phyloP scores from a whole-genome alignment of 2,113 vertebrate genomes.

The Thymallus thymallus region DNA sequence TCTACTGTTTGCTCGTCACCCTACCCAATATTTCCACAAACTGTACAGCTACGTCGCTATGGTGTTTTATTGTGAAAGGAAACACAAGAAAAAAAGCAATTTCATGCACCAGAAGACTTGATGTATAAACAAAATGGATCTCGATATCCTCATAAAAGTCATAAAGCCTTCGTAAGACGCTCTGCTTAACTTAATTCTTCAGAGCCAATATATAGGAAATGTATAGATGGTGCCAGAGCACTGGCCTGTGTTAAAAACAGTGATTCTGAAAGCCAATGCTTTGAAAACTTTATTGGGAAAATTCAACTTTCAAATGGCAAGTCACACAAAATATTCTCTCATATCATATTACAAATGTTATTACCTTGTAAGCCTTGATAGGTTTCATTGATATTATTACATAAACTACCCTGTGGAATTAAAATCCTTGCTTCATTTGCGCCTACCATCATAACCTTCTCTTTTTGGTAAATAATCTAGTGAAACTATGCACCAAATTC shows the following conservation, averaged over 20 bases:
- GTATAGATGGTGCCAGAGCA: constrained; percentile 22
- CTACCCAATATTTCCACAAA: not conserved
- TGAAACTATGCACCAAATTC: too few relatives aligned
- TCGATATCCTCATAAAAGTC: constrained; percentile 48
- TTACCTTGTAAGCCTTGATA: constrained; percentile 24
- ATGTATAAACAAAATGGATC: constrained; percentile 64
- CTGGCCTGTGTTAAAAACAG: constrained; percentile 9
- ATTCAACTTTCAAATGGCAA: constrained; percentile 22
- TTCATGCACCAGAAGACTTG: constrained; percentile 61
- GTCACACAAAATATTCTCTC: constrained; percentile 23
- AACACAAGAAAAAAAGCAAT: constrained; percentile 52
- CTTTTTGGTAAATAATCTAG: too few relatives aligned
- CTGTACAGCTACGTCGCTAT: not conserved
- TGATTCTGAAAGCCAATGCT: not conserved
- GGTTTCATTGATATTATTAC: not conserved
- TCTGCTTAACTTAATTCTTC: constrained; percentile 55
- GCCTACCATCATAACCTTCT: too few relatives aligned
- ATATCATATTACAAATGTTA: constrained; percentile 15
- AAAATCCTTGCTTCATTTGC: too few relatives aligned
- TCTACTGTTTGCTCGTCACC: not conserved
- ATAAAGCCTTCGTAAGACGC: constrained; percentile 50
- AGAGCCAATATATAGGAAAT: constrained; percentile 30
- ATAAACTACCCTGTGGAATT: too few relatives aligned
- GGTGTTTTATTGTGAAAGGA: constrained; percentile 43
- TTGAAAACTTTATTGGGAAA: constrained; percentile 31